Evolutionary conservation across 2,113 vertebrate species (phyloP), one percentile per base, ranked within the genome.

Genomic region (Thamnaconus septentrionalis): DNA sequence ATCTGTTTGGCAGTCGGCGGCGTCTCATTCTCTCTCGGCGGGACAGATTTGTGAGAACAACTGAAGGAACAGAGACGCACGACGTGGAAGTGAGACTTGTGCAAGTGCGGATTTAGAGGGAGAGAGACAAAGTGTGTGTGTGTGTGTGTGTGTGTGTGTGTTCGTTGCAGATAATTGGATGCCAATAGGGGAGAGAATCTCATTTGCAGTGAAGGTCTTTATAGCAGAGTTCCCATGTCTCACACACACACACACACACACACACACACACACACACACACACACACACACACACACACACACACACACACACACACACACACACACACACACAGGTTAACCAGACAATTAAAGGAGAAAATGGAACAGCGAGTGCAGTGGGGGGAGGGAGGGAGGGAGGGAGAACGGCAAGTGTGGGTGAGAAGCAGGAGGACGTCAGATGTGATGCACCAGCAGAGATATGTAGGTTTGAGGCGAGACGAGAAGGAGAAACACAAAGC

Each of bases 141-240:
- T 4, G 59, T 41, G 60, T 56, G 12, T 62, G 52, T 59, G 31
- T 70, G 46, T 66, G 42, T 4, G 59, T 41, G 60, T 56, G 12
- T 62, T n/a, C 59, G 47, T 56, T 64, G 31, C 0, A 5, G 64
- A 74, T 80, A 66, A 72, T 83, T 66, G 71, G 72, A 83, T 80
- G 75, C 79, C 75, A 74, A 64, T 74, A 64, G 79, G 66, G 67
- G 71, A 69, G 64, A 71, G 61, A 64, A 78, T 64, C 63, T 77
- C 63, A 81, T 79, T 76, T 73, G 70, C 80, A 56, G 58, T 74
- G 56, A 79, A 66, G 57, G 70, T 61, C 69, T 76, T 76, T 73
- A 76, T 66, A 60, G 65, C 61, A 76, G 58, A 75, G 73, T 69
- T 69, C 75, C 65, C 65, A 69, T 66, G 69, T 76, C 80, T 71